Base-by-base conservation (phyloP, 37 sponge, comb jelly and placozoan species). In the Aplysina aerophoba region DNA sequence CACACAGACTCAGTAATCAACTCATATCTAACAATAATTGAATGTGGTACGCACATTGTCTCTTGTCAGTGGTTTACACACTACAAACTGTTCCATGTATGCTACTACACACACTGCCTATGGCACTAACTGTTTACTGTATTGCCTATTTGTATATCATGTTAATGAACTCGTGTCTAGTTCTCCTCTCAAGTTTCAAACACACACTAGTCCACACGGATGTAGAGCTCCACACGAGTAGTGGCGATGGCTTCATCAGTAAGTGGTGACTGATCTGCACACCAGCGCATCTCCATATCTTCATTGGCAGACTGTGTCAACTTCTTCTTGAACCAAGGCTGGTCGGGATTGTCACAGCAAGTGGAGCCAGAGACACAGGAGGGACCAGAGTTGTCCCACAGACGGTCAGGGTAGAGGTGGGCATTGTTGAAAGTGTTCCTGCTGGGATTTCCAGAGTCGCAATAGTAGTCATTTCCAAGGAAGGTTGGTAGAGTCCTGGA, bases 291-390 rank as follows among this genome's bases (percentile, higher is more conserved):
- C 78, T 75, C 78, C 54, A 75, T 25, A 24, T 75, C 54, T 40
- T 75, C 54, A 50, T 44, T 75, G 53, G 21, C 37, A 16, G 53
- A 6, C 50, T 75, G 21, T 75, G 38, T 44, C 78, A 75, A 54
- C 37, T 75, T 40, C 78, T 53, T 50, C 78, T 75, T 75, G 54
- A 75, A 75, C 78, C 78, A 75, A 75, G 78, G 78, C 15, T 75
- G 78, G 53, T 75, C 53, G 20, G 78, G 78, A 75, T 75, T 75
- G 78, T 5, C 21, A 50, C 78, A 75, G 38, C 78, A 75, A 50
- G 78, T 75, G 54, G 78, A 75, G 24, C 50, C 50, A 3, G 53
- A 75, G 6, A 41, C 44, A 75, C 78, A 75, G 54, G 78, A 75
- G 24, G 78, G 53, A 41, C 78, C 78, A 75, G 78, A 75, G 25